These are phyloP conservation scores for Thymelicus sylvestris DNA, from an alignment of 2,888 invertebrate genomes.

Conservation along the genomic window DNA sequence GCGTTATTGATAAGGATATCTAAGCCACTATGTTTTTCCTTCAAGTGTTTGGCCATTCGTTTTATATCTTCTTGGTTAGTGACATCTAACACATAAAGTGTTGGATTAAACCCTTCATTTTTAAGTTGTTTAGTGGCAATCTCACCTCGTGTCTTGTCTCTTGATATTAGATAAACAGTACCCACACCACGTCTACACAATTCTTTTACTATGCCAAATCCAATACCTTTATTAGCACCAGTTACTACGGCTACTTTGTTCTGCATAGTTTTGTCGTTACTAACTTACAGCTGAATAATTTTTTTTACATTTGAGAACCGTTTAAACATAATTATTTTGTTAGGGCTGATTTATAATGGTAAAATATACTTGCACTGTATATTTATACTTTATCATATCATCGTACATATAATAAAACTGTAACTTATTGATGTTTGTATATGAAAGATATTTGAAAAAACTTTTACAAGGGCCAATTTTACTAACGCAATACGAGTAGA, in stretches of 20 bases:
- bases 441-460: too few species aligned
- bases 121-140: conserved; percentile 82
- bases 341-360: too few species aligned
- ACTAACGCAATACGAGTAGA: too few species aligned
- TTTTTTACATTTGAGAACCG: not conserved
- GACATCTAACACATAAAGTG: conserved; percentile 48
- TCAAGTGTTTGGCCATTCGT: conserved; percentile 45
- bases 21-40: conserved; percentile 48
- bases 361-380: too few species aligned
- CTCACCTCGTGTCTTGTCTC: conserved; percentile 79
- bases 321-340: not conserved
- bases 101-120: conserved; percentile 69
- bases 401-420: too few species aligned
- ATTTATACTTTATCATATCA: too few species aligned
- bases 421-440: too few species aligned
- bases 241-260: too few species aligned
- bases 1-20: conserved; percentile 53
- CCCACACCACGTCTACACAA: conserved; percentile 85
- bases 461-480: too few species aligned
- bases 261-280: too few species aligned
- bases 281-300: not conserved
- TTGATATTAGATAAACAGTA: conserved; percentile 86
- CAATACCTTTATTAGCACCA: conserved; percentile 87
- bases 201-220: conserved; percentile 85
- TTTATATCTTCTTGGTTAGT: conserved; percentile 45